Conservation (phyloP, 37 sponge, comb jelly and placozoan species). For the Hexactinellida sp. region DNA sequence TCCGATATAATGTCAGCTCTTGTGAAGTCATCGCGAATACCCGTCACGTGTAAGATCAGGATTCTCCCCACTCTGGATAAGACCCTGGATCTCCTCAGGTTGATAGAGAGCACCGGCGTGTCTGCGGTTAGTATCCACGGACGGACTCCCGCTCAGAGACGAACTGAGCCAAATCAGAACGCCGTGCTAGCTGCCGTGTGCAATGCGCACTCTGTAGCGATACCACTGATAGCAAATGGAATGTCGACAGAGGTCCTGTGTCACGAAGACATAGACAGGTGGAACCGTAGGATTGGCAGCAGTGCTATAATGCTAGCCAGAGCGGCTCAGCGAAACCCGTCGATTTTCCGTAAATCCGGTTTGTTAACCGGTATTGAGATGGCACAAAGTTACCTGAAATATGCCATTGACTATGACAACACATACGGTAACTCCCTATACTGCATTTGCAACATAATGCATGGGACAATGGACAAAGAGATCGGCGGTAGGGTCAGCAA, state of each 20-base stretch:
- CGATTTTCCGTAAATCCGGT: slow-evolving; percentile 65
- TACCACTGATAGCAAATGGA: slow-evolving; percentile 91
- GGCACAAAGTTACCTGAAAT: neutral
- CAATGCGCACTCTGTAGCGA: slow-evolving; percentile 23
- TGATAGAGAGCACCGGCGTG: slow-evolving; percentile 89
- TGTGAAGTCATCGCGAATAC: slow-evolving; percentile 34
- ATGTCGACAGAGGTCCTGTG: slow-evolving; percentile 22
- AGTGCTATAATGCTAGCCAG: slow-evolving; percentile 84
- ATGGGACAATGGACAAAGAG: slow-evolving; percentile 25
- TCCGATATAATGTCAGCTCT: slow-evolving; percentile 57
- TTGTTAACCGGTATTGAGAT: neutral
- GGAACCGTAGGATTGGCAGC: slow-evolving; percentile 29
- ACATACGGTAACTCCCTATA: slow-evolving; percentile 45
- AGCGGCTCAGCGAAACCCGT: slow-evolving; percentile 83
- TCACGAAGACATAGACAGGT: neutral
- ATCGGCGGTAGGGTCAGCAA: neutral
- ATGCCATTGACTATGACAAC: slow-evolving; percentile 18
- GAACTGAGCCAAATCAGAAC: slow-evolving; percentile 51
- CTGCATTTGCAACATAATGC: slow-evolving; percentile 58
- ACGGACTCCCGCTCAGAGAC: slow-evolving; percentile 27
- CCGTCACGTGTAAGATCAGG: slow-evolving; percentile 92
- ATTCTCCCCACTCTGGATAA: slow-evolving; percentile 69
- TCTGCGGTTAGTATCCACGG: slow-evolving; percentile 88
- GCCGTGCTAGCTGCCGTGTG: slow-evolving; percentile 55
- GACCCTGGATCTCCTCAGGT: slow-evolving; percentile 61